Base-by-base conservation (phyloP, 2,888 invertebrate genomes). In the Bedellia somnulentella region DNA sequence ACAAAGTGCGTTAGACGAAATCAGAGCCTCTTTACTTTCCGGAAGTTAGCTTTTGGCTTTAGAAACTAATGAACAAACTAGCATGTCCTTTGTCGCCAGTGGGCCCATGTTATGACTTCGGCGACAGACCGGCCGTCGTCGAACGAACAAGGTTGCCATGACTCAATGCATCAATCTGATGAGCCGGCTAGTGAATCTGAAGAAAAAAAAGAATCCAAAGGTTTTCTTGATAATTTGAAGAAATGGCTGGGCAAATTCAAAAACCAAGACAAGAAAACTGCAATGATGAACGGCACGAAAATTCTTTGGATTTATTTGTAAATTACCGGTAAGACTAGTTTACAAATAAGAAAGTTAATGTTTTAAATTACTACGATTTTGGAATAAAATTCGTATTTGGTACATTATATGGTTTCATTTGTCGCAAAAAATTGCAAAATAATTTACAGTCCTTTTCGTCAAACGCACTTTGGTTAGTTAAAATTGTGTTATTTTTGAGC, bases 1-100 rank as follows among this genome's bases (percentile, higher is more conserved):
- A n/a, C n/a, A 5, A 31, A 63, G 71, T 73, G 73, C 73, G 73
- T 73, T 73, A 54, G 70, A 71, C 70, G 70, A 70, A 68, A 68
- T 62, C 58, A 60, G 61, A 61, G 60, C 58, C 62, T 38, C 37
- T 13, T 12, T 5, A 5, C 15, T 5, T 5, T 34, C 52, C 52
- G 52, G 52, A 35, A 41, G 50, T 50, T 46, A n/a, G n/a, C n/a
- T n/a, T n/a, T n/a, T n/a, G n/a, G n/a, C n/a, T n/a, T n/a, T n/a
- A 61, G 58, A 52, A 57, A 60, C 64, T 64, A 66, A 66, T 70
- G 66, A 68, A 67, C 66, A 62, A 71, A 71, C 60, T 57, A 71
- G 61, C 70, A 51, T 64, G 70, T 73, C 71, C 46, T 68, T 62
- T 64, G 67, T 64, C 70, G 71, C 73, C 52, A 57, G 60, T 54